Evolutionary conservation across 2,797 vertebrate species (phyloP).

Genomic region (Peromyscus eremicus): DNA sequence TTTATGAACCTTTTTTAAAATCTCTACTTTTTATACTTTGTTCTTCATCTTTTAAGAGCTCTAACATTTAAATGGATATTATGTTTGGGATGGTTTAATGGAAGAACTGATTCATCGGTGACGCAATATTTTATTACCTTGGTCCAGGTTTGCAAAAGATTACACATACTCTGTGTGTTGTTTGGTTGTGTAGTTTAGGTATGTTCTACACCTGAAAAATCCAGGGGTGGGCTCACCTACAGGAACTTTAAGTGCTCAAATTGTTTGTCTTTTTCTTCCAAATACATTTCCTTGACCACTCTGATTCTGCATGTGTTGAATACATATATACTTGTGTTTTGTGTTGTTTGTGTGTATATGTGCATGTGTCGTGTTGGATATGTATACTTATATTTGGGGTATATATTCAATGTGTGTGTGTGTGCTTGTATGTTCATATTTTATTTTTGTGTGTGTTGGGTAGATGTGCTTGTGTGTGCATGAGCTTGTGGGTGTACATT

Average conservation of each 20-base stretch:
- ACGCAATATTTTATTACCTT: not conserved
- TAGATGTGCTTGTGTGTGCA: not conserved
- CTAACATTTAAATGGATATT: constrained; percentile 8
- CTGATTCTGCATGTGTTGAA: not conserved
- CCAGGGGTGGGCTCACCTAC: not conserved
- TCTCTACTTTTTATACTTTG: not conserved
- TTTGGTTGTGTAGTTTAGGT: not conserved
- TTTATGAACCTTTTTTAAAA: not conserved
- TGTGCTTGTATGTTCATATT: not conserved
- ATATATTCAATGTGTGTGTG: not conserved
- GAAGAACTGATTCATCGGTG: constrained; percentile 12
- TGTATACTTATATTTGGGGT: not conserved
- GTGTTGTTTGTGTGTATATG: not conserved
- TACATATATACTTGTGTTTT: not conserved
- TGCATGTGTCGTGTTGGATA: not conserved
- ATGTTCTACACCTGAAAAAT: not conserved
- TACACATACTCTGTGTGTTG: not conserved
- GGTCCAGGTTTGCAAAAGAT: constrained; percentile 33
- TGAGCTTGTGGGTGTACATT: not conserved
- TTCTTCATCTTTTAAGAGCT: not conserved
- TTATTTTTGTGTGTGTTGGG: not conserved
- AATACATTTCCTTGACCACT: not conserved
- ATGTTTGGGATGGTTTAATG: constrained; percentile 39
- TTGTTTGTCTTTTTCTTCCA: not conserved
- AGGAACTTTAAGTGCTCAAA: not conserved